Base-by-base conservation (phyloP, 2,888 invertebrate genomes). In the Apamea epomidion region DNA sequence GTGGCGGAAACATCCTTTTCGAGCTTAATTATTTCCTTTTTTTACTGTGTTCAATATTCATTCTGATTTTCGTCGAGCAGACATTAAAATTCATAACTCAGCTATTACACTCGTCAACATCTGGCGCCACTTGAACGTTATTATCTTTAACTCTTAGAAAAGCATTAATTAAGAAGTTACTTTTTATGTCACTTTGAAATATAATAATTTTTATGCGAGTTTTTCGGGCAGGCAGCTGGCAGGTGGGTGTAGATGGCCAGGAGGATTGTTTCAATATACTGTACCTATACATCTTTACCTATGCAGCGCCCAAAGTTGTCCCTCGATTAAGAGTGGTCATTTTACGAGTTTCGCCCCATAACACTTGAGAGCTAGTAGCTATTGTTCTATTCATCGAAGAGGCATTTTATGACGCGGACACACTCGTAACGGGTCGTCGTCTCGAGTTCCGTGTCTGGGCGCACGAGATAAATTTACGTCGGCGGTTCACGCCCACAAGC, bases 1-100 rank as follows among this genome's bases (percentile, higher is more conserved):
- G 92, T 91, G 91, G 92, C 90, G 92, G 93, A 93, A 95, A 94
- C 93, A 95, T 94, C 92, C 93, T 93, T 94, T 93, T 91, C 91
- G 90, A 90, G 93, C 92, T 95, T 95, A 94, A 95, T 95, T 94
- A 94, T 95, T 95, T 94, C 92, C 93, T 93, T 94, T 94, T 93
- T 95, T 95, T 94, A 93, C 92, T 90, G 92, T 93, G 93, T 94
- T 95, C 95, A 95, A 96, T 96, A 96, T 96, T 94, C 94, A 93
- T 95, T 94, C 91, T 85, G 94, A 95, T 95, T 95, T 95, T 94
- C 93, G 93, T 91, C 88, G 93, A 93, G 94, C 90, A 93, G 93
- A 93, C 93, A 95, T 96, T 95, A 95, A 95, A 96, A 96, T 96
- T 96, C 96, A 96, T 95, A 95, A 94, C 94, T 94, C 90, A 89